Base-by-base conservation (phyloP, 2,113 vertebrate genomes). In the Brachyistius frenatus region DNA sequence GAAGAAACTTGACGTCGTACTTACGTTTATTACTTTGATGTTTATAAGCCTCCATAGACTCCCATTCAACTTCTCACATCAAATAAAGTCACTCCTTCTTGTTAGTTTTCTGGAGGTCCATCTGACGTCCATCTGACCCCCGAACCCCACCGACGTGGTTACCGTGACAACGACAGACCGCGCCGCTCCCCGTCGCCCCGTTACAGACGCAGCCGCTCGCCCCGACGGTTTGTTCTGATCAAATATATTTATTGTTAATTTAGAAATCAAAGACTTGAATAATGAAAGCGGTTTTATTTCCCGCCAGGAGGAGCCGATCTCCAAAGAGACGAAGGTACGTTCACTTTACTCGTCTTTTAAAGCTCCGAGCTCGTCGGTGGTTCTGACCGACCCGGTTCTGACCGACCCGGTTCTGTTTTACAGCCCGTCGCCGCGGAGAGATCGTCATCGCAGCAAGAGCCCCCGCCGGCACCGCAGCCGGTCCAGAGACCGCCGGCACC, bases 381-480 rank as follows among this genome's bases (percentile, higher is more conserved):
- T 1, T 11, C 32, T 71, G 16, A 53, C 5, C 16, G 1, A 14
- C 32, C 16, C 69, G 44, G 2, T 7, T 46, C 7, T 52, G n/a
- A 16, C 23, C n/a, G 15, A 23, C 23, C 23, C 23, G 16, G 1
- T 49, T 53, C 16, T 61, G 23, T 65, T 57, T 3, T 58, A 46
- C 49, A 99, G 98, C 73, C 97, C 96, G 0, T 98, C 97, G 0
- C 97, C 96, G 0, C 95, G 97, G 7, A 95, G 98, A 66, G 97
- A 99, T 47, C 96, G 98, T 57, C 97, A 99, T 68, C 96, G 98
- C 84, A 99, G 98, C 90, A 99, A 99, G 90, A 99, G 98, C 80
- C 98, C 98, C 0, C 95, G 97, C 23, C 91, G 97, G 7, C 97
- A 99, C 79, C 95, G 97, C 54, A 99, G 97, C 91, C 94, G 97